phyloP scores from a whole-genome alignment of 2,888 invertebrate genomes.

The Dicyrtoma fusca region DNA sequence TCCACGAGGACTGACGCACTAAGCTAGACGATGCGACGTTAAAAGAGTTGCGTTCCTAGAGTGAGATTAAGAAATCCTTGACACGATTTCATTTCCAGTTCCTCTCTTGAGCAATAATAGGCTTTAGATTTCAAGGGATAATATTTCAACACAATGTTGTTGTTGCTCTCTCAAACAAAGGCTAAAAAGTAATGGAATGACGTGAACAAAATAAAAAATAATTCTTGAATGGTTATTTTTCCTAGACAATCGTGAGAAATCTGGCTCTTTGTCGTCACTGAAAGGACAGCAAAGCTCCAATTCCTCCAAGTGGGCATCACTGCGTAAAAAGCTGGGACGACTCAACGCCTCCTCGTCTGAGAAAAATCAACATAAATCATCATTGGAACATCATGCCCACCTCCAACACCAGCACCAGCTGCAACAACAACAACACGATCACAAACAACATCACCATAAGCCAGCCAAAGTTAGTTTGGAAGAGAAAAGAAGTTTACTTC shows the following conservation, averaged over 20 bases:
- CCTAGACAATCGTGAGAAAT: constrained; percentile 52
- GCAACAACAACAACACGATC: constrained; percentile 11
- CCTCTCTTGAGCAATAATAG: too few species aligned
- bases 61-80: too few species aligned
- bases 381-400: constrained; percentile 37
- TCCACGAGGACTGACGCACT: too few species aligned
- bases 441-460: constrained; percentile 10
- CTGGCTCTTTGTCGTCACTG: constrained; percentile 55
- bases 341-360: constrained; percentile 36
- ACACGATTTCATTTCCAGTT: too few species aligned
- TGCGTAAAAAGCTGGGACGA: constrained; percentile 55
- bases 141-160: too few species aligned
- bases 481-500: constrained; percentile 53
- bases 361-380: constrained; percentile 21
- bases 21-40: too few species aligned
- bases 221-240: constrained; percentile 14
- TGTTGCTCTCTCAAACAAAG: too few species aligned
- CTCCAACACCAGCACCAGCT: constrained; percentile 22
- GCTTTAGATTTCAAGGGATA: too few species aligned
- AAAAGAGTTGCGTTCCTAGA: too few species aligned
- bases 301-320: constrained; percentile 56
- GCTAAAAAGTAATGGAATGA: too few species aligned
- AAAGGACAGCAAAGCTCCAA: constrained; percentile 46
- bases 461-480: constrained; percentile 32
- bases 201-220: too few species aligned